Conservation (phyloP, 2,797 vertebrate species). For the Epinephelus awoara region DNA sequence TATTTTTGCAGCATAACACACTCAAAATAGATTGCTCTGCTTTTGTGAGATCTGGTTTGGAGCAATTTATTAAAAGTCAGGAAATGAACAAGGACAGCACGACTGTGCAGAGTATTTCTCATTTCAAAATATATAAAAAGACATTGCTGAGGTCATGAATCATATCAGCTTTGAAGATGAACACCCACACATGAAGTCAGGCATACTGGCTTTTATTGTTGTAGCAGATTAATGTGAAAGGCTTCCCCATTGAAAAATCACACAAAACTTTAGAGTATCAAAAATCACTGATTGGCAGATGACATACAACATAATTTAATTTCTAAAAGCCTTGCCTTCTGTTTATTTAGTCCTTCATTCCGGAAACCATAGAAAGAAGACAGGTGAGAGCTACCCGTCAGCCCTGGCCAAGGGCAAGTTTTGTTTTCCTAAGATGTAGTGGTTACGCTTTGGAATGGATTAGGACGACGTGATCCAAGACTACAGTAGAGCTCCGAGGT, state of each 20-base stretch:
- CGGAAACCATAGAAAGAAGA: constrained; percentile 54
- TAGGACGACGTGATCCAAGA: constrained; percentile 75
- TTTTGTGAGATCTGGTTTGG: constrained; percentile 4
- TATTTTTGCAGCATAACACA: not conserved
- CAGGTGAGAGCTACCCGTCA: constrained; percentile 71
- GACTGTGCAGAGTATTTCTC: not conserved
- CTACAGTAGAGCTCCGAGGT: constrained; percentile 65
- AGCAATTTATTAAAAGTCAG: constrained; percentile 11
- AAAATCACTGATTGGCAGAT: not conserved
- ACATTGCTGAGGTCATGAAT: constrained; percentile 12
- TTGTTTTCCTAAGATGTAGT: constrained; percentile 76
- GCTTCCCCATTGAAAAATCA: constrained; percentile 4
- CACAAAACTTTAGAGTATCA: not conserved
- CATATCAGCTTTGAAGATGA: constrained; percentile 8
- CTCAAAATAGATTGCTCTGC: not conserved
- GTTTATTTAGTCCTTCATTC: constrained; percentile 48
- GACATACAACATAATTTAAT: not conserved
- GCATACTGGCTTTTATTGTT: not conserved
- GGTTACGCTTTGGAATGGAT: constrained; percentile 79
- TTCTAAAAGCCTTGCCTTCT: constrained; percentile 22
- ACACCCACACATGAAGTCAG: constrained; percentile 12
- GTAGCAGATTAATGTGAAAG: not conserved
- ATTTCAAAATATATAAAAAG: constrained; percentile 16
- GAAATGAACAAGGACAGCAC: not conserved
- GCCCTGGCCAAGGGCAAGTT: constrained; percentile 76